A percentile compares a stretch with the other conserved stretches of the same genome.
Conservation (phyloP, 2,888 invertebrate species). For the Mimumesa dahlbomi region DNA sequence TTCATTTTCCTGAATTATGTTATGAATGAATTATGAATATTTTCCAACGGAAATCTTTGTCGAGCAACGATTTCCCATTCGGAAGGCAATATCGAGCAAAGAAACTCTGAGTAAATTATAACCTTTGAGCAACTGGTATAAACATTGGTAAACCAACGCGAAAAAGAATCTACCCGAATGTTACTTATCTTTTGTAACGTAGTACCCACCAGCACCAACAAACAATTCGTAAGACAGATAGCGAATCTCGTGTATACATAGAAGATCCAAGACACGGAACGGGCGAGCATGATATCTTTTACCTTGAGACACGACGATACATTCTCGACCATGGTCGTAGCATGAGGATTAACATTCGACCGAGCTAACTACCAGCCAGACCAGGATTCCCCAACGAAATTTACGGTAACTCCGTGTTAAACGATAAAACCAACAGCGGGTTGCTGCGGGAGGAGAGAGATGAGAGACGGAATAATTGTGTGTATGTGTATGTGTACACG, state of each 20-base stretch:
- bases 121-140: no score
- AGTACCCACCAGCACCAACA: slow-evolving; percentile 13
- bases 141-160: no score
- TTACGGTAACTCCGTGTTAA: slow-evolving; percentile 73
- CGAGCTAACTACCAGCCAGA: slow-evolving; percentile 65
- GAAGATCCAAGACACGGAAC: slow-evolving; percentile 41
- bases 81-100: no score
- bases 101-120: no score
- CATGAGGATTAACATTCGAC: slow-evolving; percentile 67
- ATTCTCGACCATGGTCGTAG: slow-evolving; percentile 47
- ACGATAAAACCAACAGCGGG: slow-evolving; percentile 73
- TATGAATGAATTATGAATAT: no score
- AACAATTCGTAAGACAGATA: slow-evolving; percentile 2
- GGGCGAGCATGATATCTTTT: slow-evolving; percentile 41
- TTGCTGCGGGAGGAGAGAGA: slow-evolving; percentile 48
- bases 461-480: slow-evolving; percentile 25
- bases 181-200: not conserved
- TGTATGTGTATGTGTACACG: slow-evolving; percentile 36
- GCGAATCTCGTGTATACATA: slow-evolving; percentile 27
- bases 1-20: no score
- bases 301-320: slow-evolving; percentile 52
- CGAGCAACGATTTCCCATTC: no score
- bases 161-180: no score
- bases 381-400: slow-evolving; percentile 63
- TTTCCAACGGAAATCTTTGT: no score